A percentile compares a stretch with the other conserved stretches of the same genome.
phyloP scores from a whole-genome alignment of 2,888 invertebrate species.

The Diloba caeruleocephala region DNA sequence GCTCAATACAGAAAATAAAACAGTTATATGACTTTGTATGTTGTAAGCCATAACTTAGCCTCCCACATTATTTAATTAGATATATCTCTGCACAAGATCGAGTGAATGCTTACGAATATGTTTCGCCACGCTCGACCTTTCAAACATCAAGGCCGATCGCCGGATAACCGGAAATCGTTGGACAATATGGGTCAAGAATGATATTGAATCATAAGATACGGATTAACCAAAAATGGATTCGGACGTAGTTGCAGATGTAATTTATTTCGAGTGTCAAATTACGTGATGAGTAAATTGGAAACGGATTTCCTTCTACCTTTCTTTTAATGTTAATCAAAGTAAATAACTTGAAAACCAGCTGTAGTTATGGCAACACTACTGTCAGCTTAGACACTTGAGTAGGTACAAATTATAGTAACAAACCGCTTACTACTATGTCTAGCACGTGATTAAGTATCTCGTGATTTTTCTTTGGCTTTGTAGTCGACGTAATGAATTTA shows the following conservation, averaged over 20 bases:
- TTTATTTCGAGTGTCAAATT: conserved; percentile 20
- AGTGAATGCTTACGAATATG: conserved; percentile 60
- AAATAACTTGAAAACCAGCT: conserved; percentile 1
- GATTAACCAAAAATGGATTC: conserved; percentile 22
- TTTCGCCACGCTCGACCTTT: conserved; percentile 63
- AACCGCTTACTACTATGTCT: conserved; percentile 8
- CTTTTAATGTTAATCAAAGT: conserved; percentile 15
- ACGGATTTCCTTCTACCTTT: conserved; percentile 27
- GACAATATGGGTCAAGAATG: conserved; percentile 68
- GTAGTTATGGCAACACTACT: conserved; percentile 6
- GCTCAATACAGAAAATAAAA: not conserved
- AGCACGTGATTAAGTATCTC: conserved; percentile 10
- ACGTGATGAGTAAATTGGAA: conserved; percentile 23
- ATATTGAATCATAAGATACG: conserved; percentile 39
- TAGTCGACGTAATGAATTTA: conserved; percentile 6
- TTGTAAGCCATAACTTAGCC: conserved; percentile 28
- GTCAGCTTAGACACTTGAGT: not conserved
- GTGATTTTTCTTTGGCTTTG: conserved; percentile 9
- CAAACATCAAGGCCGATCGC: conserved; percentile 63
- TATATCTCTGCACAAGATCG: conserved; percentile 45
- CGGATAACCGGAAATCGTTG: conserved; percentile 65
- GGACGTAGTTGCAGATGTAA: conserved; percentile 16
- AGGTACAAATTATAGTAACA: conserved; percentile 4
- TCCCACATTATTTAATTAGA: conserved; percentile 38
- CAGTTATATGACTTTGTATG: conserved; percentile 23